Conservation (phyloP, 2,797 vertebrate genomes). For the Oreortyx pictus region DNA sequence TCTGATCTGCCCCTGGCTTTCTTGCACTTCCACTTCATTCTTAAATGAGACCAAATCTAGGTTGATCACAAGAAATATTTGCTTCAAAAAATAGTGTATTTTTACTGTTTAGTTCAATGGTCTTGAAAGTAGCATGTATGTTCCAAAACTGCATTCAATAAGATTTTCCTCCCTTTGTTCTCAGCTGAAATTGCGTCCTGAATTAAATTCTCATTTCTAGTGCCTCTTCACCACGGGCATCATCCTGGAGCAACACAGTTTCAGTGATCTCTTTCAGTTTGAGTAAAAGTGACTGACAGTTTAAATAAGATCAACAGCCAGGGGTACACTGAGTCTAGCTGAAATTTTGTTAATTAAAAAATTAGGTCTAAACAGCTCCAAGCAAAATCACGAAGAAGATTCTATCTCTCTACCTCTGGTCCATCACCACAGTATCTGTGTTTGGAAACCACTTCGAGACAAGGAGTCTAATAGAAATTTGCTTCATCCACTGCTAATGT, state of each 20-base stretch:
- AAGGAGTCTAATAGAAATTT: slow-evolving; percentile 8
- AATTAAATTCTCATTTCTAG: neutral
- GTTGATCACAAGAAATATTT: neutral
- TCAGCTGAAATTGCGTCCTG: neutral
- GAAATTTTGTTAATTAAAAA: slow-evolving; percentile 63
- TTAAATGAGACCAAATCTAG: neutral
- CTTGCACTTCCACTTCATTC: neutral
- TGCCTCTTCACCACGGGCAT: neutral
- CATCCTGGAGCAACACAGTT: neutral
- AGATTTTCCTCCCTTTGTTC: neutral
- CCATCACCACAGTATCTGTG: neutral
- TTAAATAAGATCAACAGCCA: slow-evolving; percentile 39
- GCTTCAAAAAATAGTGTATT: neutral
- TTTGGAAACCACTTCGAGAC: slow-evolving; percentile 27
- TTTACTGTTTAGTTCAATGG: neutral
- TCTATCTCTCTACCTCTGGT: slow-evolving; percentile 35
- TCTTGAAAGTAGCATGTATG: neutral
- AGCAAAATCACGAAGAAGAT: slow-evolving; percentile 56
- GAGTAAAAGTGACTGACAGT: neutral
- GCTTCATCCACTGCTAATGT: neutral
- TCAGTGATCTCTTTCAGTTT: neutral
- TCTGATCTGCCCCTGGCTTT: neutral
- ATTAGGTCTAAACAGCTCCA: neutral
- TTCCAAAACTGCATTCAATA: neutral
- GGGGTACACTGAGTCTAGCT: neutral